phyloP scores from a whole-genome alignment of 2,113 vertebrate genomes.

The Antechinus flavipes region DNA sequence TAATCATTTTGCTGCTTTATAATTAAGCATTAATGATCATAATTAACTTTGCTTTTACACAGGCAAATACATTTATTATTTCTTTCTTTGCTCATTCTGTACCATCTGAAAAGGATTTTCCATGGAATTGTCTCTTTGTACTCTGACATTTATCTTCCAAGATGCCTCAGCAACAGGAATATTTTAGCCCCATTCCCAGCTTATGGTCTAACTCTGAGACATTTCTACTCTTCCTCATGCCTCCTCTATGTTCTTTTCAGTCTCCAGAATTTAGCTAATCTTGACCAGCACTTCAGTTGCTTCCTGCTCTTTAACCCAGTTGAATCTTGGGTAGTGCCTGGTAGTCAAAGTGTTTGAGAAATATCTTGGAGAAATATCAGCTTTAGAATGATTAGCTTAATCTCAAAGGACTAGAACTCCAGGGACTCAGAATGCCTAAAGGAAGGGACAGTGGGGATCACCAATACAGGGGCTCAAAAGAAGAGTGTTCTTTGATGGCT shows the following conservation, averaged over 20 bases:
- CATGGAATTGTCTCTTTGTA: conserved; percentile 34
- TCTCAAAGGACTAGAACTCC: neutral
- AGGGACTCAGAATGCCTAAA: neutral
- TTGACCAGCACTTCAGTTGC: neutral
- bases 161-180: neutral
- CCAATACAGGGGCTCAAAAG: neutral
- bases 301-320: neutral
- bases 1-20: conserved; percentile 1
- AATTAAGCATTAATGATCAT: conserved; percentile 37
- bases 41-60: conserved; percentile 10
- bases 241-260: neutral
- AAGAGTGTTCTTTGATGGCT: neutral
- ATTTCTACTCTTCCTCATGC: neutral
- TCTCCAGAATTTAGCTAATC: neutral
- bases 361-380: neutral
- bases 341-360: neutral
- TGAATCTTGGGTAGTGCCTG: neutral
- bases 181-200: neutral
- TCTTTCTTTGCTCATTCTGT: conserved; percentile 11
- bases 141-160: neutral
- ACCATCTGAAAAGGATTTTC: conserved; percentile 15
- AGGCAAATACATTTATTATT: neutral
- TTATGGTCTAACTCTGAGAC: neutral
- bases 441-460: neutral
- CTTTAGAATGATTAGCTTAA: neutral